Evolutionary conservation across 37 sponge, comb jelly and placozoan genomes (phyloP).

Genomic region (Eunapius fragilis): DNA sequence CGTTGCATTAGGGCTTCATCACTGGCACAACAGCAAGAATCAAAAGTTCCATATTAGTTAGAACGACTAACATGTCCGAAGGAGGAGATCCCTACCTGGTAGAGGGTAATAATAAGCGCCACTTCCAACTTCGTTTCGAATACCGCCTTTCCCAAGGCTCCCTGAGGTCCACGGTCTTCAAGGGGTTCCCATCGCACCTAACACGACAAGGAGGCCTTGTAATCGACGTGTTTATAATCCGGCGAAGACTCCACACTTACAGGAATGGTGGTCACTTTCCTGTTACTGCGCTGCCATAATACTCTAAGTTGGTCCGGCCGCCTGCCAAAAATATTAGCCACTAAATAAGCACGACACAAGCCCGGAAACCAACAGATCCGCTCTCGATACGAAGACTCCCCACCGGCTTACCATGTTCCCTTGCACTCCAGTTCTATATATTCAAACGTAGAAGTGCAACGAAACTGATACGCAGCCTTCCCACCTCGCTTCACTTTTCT

Average conservation of each 20-base stretch:
- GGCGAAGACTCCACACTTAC: slow-evolving; percentile 16
- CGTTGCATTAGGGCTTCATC: too few species aligned
- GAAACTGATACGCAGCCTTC: slow-evolving; percentile 76
- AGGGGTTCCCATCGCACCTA: slow-evolving; percentile 23
- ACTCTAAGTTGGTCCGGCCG: slow-evolving; percentile 71
- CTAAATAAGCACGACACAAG: background rate
- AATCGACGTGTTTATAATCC: background rate
- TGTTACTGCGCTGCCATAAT: slow-evolving; percentile 72
- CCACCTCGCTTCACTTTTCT: slow-evolving; percentile 75
- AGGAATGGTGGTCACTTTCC: slow-evolving; percentile 49
- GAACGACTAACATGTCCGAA: background rate
- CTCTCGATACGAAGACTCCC: background rate
- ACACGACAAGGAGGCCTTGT: background rate
- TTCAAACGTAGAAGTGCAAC: slow-evolving; percentile 79
- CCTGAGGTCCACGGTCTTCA: slow-evolving; percentile 42
- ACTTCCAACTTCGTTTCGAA: slow-evolving; percentile 26
- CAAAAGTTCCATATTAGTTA: background rate
- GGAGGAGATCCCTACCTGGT: background rate
- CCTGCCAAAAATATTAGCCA: slow-evolving; percentile 17
- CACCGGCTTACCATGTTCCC: slow-evolving; percentile 65
- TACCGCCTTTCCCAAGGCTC: slow-evolving; percentile 20
- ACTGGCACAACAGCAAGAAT: too few species aligned
- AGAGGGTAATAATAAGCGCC: slow-evolving; percentile 50
- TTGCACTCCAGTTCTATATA: slow-evolving; percentile 75
- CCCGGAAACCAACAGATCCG: too few species aligned